Percentiles rank a stretch among this genome's conserved stretches.
These are phyloP conservation scores for Camponotus floridanus DNA, from an alignment of 1,140 invertebrate species.

Conservation along the genomic window DNA sequence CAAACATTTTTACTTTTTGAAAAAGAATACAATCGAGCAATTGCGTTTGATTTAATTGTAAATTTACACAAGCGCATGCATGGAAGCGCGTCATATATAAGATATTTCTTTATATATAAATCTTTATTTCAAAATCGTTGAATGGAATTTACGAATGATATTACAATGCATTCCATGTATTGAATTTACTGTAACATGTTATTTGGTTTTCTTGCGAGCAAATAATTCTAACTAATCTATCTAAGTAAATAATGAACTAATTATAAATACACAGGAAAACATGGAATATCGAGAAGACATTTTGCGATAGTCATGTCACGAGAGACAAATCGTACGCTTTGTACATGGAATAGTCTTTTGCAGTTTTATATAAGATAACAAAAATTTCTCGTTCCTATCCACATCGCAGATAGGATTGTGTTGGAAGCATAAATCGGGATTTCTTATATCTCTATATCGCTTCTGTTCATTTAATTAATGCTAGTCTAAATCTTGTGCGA, in stretches of 20 bases:
- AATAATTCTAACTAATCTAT: neutral
- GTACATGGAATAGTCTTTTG: slow-evolving; percentile 3
- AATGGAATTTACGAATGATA: neutral
- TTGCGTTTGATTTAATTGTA: slow-evolving; percentile 7
- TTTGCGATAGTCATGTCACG: neutral
- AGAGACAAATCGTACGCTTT: neutral
- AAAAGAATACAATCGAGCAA: slow-evolving; percentile 16
- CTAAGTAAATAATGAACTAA: slow-evolving; percentile 22
- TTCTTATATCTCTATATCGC: slow-evolving; percentile 6
- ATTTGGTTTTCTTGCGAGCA: slow-evolving; percentile 3
- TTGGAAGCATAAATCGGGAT: slow-evolving; percentile 58
- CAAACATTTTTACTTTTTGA: slow-evolving; percentile 21
- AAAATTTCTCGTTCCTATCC: slow-evolving; percentile 41
- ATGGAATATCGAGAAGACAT: slow-evolving; percentile 38
- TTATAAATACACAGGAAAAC: neutral
- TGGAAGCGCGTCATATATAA: slow-evolving; percentile 29
- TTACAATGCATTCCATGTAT: neutral
- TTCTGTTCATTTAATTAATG: neutral
- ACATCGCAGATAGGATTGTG: slow-evolving; percentile 9
- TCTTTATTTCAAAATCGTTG: neutral
- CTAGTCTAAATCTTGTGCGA: slow-evolving; percentile 13
- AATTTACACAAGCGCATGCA: slow-evolving; percentile 35
- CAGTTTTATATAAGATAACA: neutral
- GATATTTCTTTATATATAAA: neutral
- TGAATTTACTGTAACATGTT: neutral